A percentile compares a stretch with the other conserved stretches of the same genome.
These are phyloP conservation scores for Nothura maculosa DNA, from an alignment of 2,797 vertebrate genomes.

Conservation along the genomic window DNA sequence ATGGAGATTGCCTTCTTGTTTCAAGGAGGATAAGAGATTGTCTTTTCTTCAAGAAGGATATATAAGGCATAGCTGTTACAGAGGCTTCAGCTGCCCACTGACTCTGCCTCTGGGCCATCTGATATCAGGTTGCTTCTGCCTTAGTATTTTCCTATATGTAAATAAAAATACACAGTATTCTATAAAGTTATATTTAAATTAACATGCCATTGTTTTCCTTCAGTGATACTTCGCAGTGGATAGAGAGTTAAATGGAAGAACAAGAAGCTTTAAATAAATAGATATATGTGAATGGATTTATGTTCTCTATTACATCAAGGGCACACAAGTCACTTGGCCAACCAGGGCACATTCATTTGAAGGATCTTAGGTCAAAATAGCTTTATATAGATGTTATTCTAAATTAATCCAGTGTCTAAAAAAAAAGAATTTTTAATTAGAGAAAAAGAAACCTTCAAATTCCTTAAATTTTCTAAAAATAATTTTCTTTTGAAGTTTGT, in stretches of 20 bases:
- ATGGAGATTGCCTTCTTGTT: neutral
- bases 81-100: neutral
- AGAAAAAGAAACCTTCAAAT: neutral
- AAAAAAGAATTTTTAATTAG: neutral
- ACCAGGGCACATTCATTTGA: neutral
- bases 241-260: neutral
- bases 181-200: neutral
- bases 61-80: neutral
- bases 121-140: neutral
- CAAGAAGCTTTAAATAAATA: neutral
- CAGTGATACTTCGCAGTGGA: neutral
- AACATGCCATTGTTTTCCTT: neutral
- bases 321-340: neutral
- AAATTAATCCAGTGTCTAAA: neutral
- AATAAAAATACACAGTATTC: neutral
- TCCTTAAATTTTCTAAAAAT: neutral
- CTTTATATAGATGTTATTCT: neutral
- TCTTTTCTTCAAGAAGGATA: neutral
- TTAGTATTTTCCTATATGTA: neutral
- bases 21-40: neutral
- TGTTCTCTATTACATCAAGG: neutral
- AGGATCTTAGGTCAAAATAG: neutral
- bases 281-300: neutral
- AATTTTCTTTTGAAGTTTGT: neutral
- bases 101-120: neutral